Base-by-base conservation (phyloP, 35 echinoderm and acorn worm genomes). In the Amphiura filiformis region DNA sequence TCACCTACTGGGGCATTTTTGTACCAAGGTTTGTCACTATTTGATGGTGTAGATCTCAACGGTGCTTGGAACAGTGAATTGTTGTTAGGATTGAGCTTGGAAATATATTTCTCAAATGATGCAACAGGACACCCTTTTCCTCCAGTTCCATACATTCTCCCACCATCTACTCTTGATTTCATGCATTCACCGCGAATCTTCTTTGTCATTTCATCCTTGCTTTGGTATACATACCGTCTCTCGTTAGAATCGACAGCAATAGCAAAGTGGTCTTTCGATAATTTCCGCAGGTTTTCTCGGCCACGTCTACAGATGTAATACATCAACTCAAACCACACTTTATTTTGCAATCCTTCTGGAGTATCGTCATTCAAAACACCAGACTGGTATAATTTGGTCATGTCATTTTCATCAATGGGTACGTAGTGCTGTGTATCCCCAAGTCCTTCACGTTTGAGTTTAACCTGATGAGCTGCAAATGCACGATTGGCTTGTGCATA, bases 311-410 rank as follows among this genome's bases (percentile, higher is more conserved):
- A 88, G 36, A 88, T 61, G 78, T 49, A 88, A 39, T 57, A 80
- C 78, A 88, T 88, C 11, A 85, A 35, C 17, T 88, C 77, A 78
- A 88, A 88, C 87, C 47, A 79, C 37, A 88, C 76, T 56, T 88
- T 88, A 34, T 30, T 88, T 42, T 78, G 77, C 39, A 81, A 38
- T 49, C 78, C 77, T 52, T 9, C 35, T 31, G 86, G 86, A 40
- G 38, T 56, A 31, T n/a, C n/a, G n/a, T n/a, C n/a, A n/a, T n/a
- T n/a, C 64, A 88, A 80, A 35, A 56, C 40, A 22, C 76, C 83
- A 39, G 31, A 34, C 38, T 80, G 9, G 84, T 88, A 81, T n/a
- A 88, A 22, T 52, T 37, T 88, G n/a, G 13, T 38, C 1, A 88
- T 81, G 87, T 88, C 87, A 88, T 57, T 81, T 79, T 81, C 52